Percentiles rank a stretch among this genome's conserved stretches.
phyloP scores from a whole-genome alignment of 2,888 invertebrate genomes.

The Xiphydria camelus region DNA sequence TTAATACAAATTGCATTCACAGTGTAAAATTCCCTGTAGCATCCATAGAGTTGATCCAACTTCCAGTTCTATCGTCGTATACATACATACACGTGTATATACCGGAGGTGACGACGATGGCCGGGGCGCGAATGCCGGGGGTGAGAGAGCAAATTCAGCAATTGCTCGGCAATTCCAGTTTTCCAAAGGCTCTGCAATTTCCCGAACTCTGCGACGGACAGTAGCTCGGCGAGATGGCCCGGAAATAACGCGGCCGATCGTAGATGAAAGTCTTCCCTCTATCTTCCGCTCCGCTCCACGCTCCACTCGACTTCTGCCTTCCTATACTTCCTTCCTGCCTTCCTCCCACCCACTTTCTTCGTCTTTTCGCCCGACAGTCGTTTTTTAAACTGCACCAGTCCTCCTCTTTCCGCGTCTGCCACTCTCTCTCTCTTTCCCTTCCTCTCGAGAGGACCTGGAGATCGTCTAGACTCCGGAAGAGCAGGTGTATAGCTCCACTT shows the following conservation, averaged over 20 bases:
- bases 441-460: no score
- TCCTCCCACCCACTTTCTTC: not conserved
- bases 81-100: no score
- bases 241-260: slow-evolving; percentile 41
- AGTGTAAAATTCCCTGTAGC: no score
- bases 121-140: slow-evolving; percentile 9
- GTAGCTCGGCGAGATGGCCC: slow-evolving; percentile 30
- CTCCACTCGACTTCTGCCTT: slow-evolving; percentile 1
- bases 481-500: no score
- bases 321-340: not conserved
- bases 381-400: no score
- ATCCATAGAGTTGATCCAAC: no score
- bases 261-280: slow-evolving; percentile 21
- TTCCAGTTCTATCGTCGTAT: no score
- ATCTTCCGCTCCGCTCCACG: no score
- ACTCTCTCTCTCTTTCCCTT: not conserved
- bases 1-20: no score
- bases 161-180: slow-evolving; percentile 17
- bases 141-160: slow-evolving; percentile 22
- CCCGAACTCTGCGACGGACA: slow-evolving; percentile 21
- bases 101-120: no score
- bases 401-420: not conserved
- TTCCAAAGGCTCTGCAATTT: slow-evolving; percentile 33
- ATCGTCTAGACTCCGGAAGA: no score
- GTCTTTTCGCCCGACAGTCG: not conserved